Base-by-base conservation (phyloP, 2,113 vertebrate species). In the Anser cygnoides region DNA sequence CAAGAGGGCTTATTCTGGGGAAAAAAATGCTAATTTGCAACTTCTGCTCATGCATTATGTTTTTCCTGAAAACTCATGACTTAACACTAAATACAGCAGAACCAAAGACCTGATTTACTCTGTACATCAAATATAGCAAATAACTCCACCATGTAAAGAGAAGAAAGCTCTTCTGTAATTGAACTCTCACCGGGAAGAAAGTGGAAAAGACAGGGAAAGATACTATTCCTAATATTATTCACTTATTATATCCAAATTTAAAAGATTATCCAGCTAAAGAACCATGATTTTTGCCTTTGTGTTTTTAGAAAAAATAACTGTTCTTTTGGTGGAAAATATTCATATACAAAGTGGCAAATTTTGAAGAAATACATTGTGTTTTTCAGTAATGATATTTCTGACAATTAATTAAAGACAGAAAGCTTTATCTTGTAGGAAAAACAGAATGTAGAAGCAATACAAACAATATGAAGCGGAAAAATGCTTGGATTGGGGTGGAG, bases 31-130 rank as follows among this genome's bases (percentile, higher is more conserved):
- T 92, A 50, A 89, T 91, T 89, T 80, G 80, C 54, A 92, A 39
- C 29, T 91, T 95, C n/a, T 83, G 46, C 39, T 89, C 77, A 87
- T 89, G 20, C 28, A 68, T 90, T 95, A 54, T 62, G 26, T 92
- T 92, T 75, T 29, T 46, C 13, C 55, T 85, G 88, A 90, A 95
- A 96, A 95, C 19, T 46, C 72, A 21, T 79, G 86, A 62, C 62
- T 82, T 92, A 66, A 79, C 87, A 59, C 39, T 72, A 92, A 96
- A 39, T 61, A 94, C 29, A 90, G 35, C 15, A 94, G 41, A 65
- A 91, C 50, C 68, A 70, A 96, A 81, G 43, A 92, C 19, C 31
- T 66, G 49, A 87, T 77, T 92, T 92, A 89, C 83, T 49, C 54
- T 85, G 68, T 59, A 76, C 71, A 82, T 49, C 55, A 87, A 74